Evolutionary conservation across 2,113 vertebrate species (phyloP).

Genomic region (Aix galericulata): DNA sequence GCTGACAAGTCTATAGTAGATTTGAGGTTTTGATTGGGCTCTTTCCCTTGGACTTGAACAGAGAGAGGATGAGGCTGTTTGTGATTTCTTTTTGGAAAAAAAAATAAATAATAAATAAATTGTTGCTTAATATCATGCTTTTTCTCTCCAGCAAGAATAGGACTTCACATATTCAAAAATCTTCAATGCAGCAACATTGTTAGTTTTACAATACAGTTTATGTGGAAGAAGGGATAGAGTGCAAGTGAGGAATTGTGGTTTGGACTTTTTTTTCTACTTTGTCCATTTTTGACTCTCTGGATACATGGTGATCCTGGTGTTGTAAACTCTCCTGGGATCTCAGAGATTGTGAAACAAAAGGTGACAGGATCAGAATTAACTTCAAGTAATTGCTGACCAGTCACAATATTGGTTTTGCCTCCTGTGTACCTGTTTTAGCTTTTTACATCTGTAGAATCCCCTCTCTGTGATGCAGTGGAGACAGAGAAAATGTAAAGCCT

Average conservation of each 20-base stretch:
- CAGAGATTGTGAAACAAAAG: background rate
- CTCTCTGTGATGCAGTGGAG: background rate
- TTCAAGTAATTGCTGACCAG: background rate
- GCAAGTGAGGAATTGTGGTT: background rate
- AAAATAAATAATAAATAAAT: background rate
- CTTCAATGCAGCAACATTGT: background rate
- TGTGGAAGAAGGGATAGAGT: background rate
- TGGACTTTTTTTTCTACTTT: background rate
- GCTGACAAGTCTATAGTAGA: background rate
- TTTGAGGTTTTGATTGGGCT: background rate
- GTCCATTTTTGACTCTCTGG: background rate
- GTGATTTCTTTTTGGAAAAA: background rate
- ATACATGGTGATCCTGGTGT: background rate
- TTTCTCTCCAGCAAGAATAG: background rate
- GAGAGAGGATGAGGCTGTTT: background rate
- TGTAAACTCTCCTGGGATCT: background rate
- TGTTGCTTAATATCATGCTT: background rate
- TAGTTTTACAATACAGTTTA: background rate
- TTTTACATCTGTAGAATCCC: background rate
- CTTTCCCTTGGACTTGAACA: background rate
- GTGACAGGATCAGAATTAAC: background rate
- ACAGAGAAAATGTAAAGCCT: background rate
- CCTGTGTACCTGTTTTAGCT: background rate
- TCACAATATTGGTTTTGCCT: background rate
- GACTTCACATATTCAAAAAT: background rate